Base-by-base conservation (phyloP, 2,113 vertebrate genomes). In the Rynchops niger region DNA sequence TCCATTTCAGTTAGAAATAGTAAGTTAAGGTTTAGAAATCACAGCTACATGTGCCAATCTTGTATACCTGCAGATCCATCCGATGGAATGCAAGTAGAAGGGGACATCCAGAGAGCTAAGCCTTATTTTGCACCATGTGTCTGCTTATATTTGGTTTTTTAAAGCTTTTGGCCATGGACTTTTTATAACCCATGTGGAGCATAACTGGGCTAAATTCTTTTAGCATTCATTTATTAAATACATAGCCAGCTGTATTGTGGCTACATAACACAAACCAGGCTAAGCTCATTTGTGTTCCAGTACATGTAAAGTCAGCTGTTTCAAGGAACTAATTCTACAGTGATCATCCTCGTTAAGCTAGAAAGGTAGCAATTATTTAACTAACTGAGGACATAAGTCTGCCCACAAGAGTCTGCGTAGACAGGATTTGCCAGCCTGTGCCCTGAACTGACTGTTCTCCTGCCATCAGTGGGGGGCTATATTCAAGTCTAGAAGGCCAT, bases 311-410 rank as follows among this genome's bases (percentile, higher is more conserved):
- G 69, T 82, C 62, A 87, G 20, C 62, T 76, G 56, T 92, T 80
- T 69, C 53, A 88, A 40, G 86, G 53, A 96, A 42, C 32, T 82
- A 72, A 74, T 92, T 59, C 70, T 90, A 22, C 52, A 86, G 18
- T 36, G 59, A 72, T 92, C 77, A 53, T 59, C 30, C 59, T 89
- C 66, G 82, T 88, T 32, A 66, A 66, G 36, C 45, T 85, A 53
- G 77, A 86, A 86, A 78, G 88, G 76, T 59, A 86, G 72, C 52
- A 86, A 43, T 92, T 93, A 70, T 58, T 94, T 79, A 82, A 67
- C 67, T 82, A 70, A 71, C 63, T 70, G 52, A 87, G 86, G 56
- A 47, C 89, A 9, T 50, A 26, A 53, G 55, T 83, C 71, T 89
- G 29, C 81, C 70, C 73, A 76, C 58, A 89, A 82, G 45, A 79